Conservation (phyloP, 2,888 invertebrate genomes). For the Leptogaster cylindrica region DNA sequence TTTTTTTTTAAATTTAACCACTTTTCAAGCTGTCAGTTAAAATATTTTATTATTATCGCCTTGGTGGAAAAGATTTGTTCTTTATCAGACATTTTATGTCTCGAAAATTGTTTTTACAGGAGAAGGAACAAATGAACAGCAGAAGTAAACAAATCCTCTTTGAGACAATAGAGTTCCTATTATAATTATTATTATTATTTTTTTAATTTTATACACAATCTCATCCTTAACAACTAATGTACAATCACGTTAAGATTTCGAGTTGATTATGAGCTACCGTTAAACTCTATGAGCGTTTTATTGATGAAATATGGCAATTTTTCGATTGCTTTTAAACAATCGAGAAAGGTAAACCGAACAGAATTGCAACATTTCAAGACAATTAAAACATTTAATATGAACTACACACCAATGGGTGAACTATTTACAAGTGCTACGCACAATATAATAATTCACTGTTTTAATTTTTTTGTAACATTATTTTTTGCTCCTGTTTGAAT, state of each 20-base stretch:
- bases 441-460: no score
- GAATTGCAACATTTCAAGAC: no score
- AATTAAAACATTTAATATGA: no score
- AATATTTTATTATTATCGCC: no score
- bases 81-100: not conserved
- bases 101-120: not conserved
- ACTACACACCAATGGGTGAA: constrained; percentile 11
- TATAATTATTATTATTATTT: not conserved
- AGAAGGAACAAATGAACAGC: not conserved
- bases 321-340: no score
- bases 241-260: not conserved
- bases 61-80: no score
- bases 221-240: not conserved
- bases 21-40: no score
- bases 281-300: no score
- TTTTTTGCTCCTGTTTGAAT: no score
- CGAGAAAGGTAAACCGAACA: not conserved
- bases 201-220: not conserved
- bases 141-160: not conserved
- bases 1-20: not conserved
- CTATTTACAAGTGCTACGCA: no score
- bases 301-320: constrained; percentile 10
- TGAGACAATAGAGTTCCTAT: not conserved
- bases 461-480: no score
- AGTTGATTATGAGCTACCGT: not conserved